Percentiles rank a stretch among this genome's conserved stretches.
Evolutionary conservation across 2,797 vertebrate genomes (phyloP).

Genomic region (Bradypus variegatus): DNA sequence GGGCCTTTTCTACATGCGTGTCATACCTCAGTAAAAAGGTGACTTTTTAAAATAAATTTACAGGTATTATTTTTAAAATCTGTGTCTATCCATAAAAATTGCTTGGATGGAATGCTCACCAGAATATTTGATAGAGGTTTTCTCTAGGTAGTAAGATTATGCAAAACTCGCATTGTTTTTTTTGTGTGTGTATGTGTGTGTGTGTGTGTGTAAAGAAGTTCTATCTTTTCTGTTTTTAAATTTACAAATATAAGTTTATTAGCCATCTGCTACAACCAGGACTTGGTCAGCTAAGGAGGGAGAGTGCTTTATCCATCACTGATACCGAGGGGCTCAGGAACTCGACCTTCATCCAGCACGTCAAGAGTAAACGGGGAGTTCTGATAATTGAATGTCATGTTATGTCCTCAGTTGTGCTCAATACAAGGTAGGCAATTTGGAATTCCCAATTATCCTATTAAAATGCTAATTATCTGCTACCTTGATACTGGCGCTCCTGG

Average conservation of each 20-base stretch:
- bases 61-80: not conserved
- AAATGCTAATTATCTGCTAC: conserved; percentile 72
- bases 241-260: not conserved
- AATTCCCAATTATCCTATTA: conserved; percentile 71
- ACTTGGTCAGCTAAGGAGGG: not conserved
- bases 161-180: too few relatives aligned
- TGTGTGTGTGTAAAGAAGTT: not conserved
- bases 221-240: not conserved
- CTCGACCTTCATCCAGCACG: conserved; percentile 45
- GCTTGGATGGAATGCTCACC: not conserved
- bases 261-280: not conserved
- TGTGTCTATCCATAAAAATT: not conserved
- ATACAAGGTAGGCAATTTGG: conserved; percentile 68
- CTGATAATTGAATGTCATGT: conserved; percentile 61
- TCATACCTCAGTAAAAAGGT: not conserved
- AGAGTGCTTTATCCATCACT: not conserved
- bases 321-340: not conserved
- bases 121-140: not conserved
- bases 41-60: not conserved
- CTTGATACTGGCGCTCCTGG: conserved; percentile 53
- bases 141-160: not conserved
- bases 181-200: too few relatives aligned
- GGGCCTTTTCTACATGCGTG: not conserved
- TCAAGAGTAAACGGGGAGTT: conserved; percentile 58
- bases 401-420: conserved; percentile 63